Conservation (phyloP, 1,140 invertebrate species). For the Danaus melanippus region DNA sequence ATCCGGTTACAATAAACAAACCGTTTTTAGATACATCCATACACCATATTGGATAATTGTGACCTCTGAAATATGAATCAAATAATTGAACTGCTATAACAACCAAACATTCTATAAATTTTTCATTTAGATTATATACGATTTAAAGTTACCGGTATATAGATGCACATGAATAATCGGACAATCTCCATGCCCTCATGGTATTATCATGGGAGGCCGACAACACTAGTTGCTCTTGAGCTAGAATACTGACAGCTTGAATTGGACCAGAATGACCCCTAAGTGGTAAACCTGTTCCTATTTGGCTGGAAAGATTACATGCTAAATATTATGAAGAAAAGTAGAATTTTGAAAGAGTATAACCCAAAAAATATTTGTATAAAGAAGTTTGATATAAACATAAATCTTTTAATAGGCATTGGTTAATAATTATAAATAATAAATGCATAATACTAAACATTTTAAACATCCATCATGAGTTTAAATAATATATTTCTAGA, state of each 20-base stretch:
- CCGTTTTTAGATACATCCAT: constrained; percentile 83
- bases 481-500: no score
- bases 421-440: no score
- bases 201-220: constrained; percentile 85
- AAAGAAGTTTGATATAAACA: no score
- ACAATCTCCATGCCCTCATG: constrained; percentile 80
- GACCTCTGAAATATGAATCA: constrained; percentile 74
- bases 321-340: no score
- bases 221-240: constrained; percentile 75
- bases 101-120: background rate
- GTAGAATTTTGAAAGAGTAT: no score
- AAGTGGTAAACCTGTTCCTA: constrained; percentile 72
- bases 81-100: background rate
- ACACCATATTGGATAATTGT: constrained; percentile 90
- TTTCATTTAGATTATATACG: constrained; percentile 2
- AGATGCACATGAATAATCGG: constrained; percentile 78
- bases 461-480: no score
- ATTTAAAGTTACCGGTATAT: constrained; percentile 75
- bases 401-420: no score
- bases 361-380: no score
- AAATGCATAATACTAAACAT: no score
- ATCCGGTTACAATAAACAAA: constrained; percentile 85
- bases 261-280: constrained; percentile 83
- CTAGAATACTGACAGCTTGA: constrained; percentile 80
- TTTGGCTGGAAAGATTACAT: constrained; percentile 40